Evolutionary conservation across 1,140 invertebrate genomes (phyloP).

Genomic region (Orussus abietinus): DNA sequence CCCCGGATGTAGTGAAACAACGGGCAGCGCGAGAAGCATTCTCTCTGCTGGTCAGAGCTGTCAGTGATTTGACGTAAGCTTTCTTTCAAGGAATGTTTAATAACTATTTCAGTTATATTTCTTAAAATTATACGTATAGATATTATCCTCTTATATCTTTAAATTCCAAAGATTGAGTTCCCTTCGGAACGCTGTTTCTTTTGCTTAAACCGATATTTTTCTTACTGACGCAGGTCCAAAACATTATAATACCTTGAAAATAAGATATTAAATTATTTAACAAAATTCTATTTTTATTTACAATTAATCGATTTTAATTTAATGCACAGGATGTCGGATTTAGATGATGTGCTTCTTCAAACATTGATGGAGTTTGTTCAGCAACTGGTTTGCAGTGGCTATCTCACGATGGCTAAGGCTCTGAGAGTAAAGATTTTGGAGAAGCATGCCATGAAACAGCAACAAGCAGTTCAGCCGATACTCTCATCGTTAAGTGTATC

Average conservation of each 20-base stretch:
- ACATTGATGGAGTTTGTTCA: slow-evolving; percentile 89
- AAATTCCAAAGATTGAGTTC: too few species aligned
- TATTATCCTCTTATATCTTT: slow-evolving; percentile 18
- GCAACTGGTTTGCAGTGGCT: slow-evolving; percentile 79
- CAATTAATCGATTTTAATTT: too few species aligned
- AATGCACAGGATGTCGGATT: slow-evolving; percentile 76
- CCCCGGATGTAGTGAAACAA: slow-evolving; percentile 67
- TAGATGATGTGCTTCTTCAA: slow-evolving; percentile 70
- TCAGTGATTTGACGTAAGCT: slow-evolving; percentile 90
- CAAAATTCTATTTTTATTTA: too few species aligned
- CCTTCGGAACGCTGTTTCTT: too few species aligned
- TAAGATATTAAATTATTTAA: too few species aligned
- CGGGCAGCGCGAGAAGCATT: slow-evolving; percentile 82
- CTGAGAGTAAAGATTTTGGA: slow-evolving; percentile 87
- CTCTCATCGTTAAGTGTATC: slow-evolving; percentile 50
- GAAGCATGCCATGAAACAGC: slow-evolving; percentile 71
- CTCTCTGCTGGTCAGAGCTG: slow-evolving; percentile 84
- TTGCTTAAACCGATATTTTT: too few species aligned
- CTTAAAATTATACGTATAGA: slow-evolving; percentile 1
- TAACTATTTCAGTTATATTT: background rate
- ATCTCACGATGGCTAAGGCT: slow-evolving; percentile 84
- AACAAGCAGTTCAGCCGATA: slow-evolving; percentile 51
- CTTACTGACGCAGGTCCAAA: too few species aligned
- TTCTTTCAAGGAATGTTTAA: background rate
- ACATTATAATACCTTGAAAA: too few species aligned